phyloP scores from a whole-genome alignment of 2,113 vertebrate species.

The Gadus macrocephalus region DNA sequence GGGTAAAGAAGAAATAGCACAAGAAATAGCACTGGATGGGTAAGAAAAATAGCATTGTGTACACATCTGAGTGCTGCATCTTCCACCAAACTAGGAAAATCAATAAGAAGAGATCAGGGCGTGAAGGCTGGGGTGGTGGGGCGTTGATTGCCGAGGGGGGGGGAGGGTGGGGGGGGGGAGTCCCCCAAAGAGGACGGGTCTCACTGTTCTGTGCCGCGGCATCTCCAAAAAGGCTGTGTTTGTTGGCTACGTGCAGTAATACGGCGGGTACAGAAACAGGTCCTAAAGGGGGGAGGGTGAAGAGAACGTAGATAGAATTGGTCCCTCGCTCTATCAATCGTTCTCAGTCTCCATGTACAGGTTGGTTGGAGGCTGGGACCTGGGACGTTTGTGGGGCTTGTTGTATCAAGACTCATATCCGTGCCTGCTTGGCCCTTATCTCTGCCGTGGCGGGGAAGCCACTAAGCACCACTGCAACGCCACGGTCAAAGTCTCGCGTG shows the following conservation, averaged over 20 bases:
- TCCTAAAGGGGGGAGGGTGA: slow-evolving; percentile 11
- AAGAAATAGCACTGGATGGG: slow-evolving; percentile 23
- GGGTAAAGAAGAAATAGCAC: background rate
- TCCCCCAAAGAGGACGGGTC: too few relatives aligned
- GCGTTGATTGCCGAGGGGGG: too few relatives aligned
- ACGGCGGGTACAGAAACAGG: background rate
- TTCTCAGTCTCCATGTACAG: slow-evolving; percentile 32
- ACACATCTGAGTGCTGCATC: slow-evolving; percentile 28
- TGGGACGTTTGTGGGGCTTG: background rate
- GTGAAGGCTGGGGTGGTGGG: background rate
- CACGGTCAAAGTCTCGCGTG: slow-evolving; percentile 25
- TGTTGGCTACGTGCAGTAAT: too few relatives aligned
- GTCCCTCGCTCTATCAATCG: slow-evolving; percentile 42
- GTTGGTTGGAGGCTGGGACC: background rate
- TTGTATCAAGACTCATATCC: slow-evolving; percentile 33
- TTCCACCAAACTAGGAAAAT: slow-evolving; percentile 8
- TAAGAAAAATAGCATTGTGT: slow-evolving; percentile 4
- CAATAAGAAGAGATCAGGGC: background rate
- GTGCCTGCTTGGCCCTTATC: slow-evolving; percentile 31
- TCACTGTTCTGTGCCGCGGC: too few relatives aligned
- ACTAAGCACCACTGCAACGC: slow-evolving; percentile 20
- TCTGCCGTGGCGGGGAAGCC: slow-evolving; percentile 23
- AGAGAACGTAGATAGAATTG: slow-evolving; percentile 15
- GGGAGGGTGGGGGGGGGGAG: too few relatives aligned
- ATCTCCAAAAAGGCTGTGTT: too few relatives aligned